Evolutionary conservation across 2,888 invertebrate species (phyloP).

Genomic region (Lampropteryx suffumata): DNA sequence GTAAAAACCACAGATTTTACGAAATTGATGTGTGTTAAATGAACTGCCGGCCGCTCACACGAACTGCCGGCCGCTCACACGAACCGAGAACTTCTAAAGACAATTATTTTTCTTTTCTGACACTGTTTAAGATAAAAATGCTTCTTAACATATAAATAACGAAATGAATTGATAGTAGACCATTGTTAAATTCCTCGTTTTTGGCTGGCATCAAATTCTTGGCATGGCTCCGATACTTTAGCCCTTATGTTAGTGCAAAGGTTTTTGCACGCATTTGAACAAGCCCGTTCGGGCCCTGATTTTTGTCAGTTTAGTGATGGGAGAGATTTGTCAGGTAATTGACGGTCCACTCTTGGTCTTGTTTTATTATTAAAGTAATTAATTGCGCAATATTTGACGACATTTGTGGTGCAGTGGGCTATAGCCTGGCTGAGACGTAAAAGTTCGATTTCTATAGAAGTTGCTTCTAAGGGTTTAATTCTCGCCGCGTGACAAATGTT

Average conservation of each 20-base stretch:
- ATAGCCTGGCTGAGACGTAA: too few relatives aligned
- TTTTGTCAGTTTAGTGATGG: slow-evolving; percentile 30
- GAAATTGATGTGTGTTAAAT: background rate
- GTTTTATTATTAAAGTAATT: too few relatives aligned
- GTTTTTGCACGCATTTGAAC: slow-evolving; percentile 34
- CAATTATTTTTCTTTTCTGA: slow-evolving; percentile 22
- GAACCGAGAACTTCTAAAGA: background rate
- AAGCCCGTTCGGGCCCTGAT: slow-evolving; percentile 21
- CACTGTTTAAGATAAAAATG: slow-evolving; percentile 35
- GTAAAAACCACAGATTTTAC: too few relatives aligned
- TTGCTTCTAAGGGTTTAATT: too few relatives aligned
- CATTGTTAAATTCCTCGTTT: slow-evolving; percentile 67
- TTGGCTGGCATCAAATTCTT: slow-evolving; percentile 54
- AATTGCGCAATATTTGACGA: too few relatives aligned
- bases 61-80: background rate
- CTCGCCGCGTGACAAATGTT: too few relatives aligned
- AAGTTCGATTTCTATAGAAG: too few relatives aligned
- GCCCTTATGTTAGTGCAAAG: slow-evolving; percentile 25
- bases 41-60: background rate
- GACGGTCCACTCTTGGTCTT: background rate
- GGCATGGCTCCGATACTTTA: slow-evolving; percentile 37
- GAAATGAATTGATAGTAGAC: slow-evolving; percentile 55
- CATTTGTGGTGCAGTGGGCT: too few relatives aligned
- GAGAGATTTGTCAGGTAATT: background rate
- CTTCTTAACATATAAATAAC: slow-evolving; percentile 42